phyloP scores from a whole-genome alignment of 2,888 invertebrate species.

The Acleris literana region DNA sequence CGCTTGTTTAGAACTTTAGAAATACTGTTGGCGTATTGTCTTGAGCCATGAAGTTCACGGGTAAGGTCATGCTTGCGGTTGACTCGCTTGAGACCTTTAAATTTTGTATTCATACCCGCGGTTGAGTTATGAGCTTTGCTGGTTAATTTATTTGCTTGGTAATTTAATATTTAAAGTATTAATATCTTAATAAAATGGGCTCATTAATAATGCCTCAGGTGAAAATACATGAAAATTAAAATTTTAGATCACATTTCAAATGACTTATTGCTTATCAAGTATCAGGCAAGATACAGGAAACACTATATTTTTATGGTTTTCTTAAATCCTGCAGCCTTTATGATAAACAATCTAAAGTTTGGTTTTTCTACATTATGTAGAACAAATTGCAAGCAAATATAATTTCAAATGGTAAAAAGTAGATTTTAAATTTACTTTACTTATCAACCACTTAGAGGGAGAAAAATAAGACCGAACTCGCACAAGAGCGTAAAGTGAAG shows the following conservation, averaged over 20 bases:
- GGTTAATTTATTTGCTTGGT: conserved; percentile 39
- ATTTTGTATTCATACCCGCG: conserved; percentile 28
- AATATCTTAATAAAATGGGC: conserved; percentile 38
- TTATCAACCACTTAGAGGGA: neutral
- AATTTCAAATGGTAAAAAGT: neutral
- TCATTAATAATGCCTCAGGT: conserved; percentile 37
- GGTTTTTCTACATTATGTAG: too few species aligned
- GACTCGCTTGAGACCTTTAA: conserved; percentile 27
- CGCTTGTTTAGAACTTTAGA: conserved; percentile 48
- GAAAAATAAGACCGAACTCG: neutral
- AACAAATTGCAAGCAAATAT: too few species aligned
- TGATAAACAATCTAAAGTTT: too few species aligned
- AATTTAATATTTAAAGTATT: conserved; percentile 38
- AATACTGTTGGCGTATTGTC: conserved; percentile 43
- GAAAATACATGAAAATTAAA: conserved; percentile 24
- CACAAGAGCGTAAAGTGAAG: conserved; percentile 17
- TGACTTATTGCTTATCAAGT: conserved; percentile 17
- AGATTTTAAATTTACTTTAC: neutral
- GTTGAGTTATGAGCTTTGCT: conserved; percentile 27
- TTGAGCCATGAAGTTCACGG: conserved; percentile 60
- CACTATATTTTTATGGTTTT: too few species aligned
- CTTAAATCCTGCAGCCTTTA: too few species aligned
- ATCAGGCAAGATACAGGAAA: neutral
- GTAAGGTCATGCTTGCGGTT: conserved; percentile 45
- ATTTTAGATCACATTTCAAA: conserved; percentile 33